A percentile compares a stretch with the other conserved stretches of the same genome.
phyloP scores from a whole-genome alignment of 2,888 invertebrate species.

The Seladonia tumulorum region DNA sequence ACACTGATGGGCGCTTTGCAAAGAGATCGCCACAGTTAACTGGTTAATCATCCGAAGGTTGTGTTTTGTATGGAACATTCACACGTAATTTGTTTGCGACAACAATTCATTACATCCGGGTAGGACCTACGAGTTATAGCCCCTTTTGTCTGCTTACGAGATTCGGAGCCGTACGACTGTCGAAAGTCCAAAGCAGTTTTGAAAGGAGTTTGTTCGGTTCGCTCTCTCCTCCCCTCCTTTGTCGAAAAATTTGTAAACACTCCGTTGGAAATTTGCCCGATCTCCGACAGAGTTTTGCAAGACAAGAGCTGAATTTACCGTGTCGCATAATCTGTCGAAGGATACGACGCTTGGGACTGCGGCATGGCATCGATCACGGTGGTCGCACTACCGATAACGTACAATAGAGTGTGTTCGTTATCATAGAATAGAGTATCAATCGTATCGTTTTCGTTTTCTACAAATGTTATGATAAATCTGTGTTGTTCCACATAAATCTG shows the following conservation, averaged over 20 bases:
- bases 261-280: constrained; percentile 66
- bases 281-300: constrained; percentile 51
- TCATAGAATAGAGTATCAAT: not conserved
- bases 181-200: constrained; percentile 73
- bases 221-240: not conserved
- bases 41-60: not conserved
- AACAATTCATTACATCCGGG: constrained; percentile 71
- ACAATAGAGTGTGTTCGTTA: not conserved
- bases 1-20: no score
- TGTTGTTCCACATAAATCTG: not conserved
- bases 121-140: constrained; percentile 46
- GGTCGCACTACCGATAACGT: not conserved
- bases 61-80: not conserved
- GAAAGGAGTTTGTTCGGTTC: constrained; percentile 53
- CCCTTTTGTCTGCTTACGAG: constrained; percentile 58
- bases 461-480: not conserved
- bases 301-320: constrained; percentile 44
- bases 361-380: not conserved
- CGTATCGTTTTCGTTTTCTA: not conserved
- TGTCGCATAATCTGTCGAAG: constrained; percentile 26
- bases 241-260: constrained; percentile 49
- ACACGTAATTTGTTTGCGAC: not conserved
- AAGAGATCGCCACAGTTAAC: no score
- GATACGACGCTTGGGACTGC: not conserved
- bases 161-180: constrained; percentile 69